phyloP scores from a whole-genome alignment of 2,888 invertebrate species.

The Amblyjoppa fuscipennis region DNA sequence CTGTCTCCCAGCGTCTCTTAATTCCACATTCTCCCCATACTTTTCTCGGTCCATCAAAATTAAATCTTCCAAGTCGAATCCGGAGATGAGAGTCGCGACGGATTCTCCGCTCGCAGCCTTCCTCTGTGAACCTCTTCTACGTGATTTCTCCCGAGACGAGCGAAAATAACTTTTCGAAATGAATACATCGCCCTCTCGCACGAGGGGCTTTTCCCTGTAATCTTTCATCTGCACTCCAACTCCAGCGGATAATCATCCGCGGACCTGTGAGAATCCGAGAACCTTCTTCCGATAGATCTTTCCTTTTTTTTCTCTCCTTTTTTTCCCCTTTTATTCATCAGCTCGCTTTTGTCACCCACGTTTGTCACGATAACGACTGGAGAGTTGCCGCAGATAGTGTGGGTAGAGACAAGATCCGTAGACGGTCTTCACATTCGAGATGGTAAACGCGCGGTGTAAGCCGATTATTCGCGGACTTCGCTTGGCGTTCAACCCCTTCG shows the following conservation, averaged over 20 bases:
- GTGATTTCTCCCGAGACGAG: constrained; percentile 60
- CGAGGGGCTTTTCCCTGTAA: background rate
- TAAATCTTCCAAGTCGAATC: constrained; percentile 29
- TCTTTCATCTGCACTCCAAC: constrained; percentile 3
- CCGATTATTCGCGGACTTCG: constrained; percentile 49
- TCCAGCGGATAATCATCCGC: background rate
- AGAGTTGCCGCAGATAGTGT: background rate
- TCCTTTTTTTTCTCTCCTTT: background rate
- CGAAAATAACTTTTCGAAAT: constrained; percentile 46
- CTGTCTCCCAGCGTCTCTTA: constrained; percentile 2
- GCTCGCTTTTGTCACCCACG: constrained; percentile 28
- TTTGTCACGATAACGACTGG: constrained; percentile 32
- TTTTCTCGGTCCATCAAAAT: constrained; percentile 23
- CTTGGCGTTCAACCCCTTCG: constrained; percentile 30
- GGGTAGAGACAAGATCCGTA: constrained; percentile 9
- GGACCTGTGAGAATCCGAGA: background rate
- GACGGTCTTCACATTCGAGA: constrained; percentile 40
- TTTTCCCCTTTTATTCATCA: constrained; percentile 25
- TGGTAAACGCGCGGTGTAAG: constrained; percentile 53
- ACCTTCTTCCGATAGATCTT: background rate
- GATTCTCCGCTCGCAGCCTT: no score
- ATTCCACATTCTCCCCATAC: constrained; percentile 32
- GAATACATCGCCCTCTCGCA: constrained; percentile 25
- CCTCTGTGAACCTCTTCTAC: constrained; percentile 5
- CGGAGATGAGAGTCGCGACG: background rate